Conservation (phyloP, 2,113 vertebrate species). For the Campylomormyrus numenius region DNA sequence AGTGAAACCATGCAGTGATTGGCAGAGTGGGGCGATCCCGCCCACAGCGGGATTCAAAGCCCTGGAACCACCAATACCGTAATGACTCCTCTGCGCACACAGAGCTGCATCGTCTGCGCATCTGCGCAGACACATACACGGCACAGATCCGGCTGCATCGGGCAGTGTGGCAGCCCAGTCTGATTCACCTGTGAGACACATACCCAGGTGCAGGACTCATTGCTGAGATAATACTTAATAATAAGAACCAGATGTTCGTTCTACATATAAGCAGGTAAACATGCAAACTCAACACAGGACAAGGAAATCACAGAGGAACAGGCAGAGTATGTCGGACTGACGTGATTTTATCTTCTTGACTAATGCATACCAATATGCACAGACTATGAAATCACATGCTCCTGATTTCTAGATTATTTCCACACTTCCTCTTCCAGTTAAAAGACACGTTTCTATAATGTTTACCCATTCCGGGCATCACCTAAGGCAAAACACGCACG, state of each 20-base stretch:
- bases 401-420: background rate
- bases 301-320: background rate
- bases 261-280: background rate
- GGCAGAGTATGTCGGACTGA: background rate
- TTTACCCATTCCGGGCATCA: background rate
- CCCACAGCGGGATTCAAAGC: background rate
- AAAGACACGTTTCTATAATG: background rate
- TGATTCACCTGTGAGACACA: background rate
- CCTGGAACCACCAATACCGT: background rate
- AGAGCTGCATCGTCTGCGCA: background rate
- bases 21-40: background rate
- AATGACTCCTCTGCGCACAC: background rate
- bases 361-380: background rate
- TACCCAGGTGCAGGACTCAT: background rate
- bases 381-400: background rate
- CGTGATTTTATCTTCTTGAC: background rate
- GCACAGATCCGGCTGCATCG: background rate
- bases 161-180: background rate
- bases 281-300: background rate
- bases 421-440: background rate
- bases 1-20: background rate
- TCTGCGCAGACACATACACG: background rate
- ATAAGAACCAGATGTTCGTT: background rate
- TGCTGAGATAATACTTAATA: background rate
- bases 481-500: background rate